Conservation (phyloP, 1,140 invertebrate species). For the Coptotermes formosanus region DNA sequence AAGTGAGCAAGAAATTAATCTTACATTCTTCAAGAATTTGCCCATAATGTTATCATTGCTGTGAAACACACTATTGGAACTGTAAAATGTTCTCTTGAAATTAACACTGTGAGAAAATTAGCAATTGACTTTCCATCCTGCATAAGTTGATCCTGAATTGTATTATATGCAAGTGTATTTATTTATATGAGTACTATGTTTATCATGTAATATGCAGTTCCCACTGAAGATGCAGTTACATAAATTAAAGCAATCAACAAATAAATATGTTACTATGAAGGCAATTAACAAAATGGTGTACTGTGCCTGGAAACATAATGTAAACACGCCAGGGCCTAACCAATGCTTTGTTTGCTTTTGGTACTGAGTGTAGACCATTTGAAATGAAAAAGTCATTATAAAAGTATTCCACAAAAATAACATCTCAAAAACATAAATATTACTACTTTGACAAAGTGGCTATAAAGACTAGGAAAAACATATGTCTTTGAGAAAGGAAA, state of each 20-base stretch:
- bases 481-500: too few species aligned
- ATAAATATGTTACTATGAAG: neutral
- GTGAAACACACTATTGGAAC: too few species aligned
- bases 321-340: neutral
- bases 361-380: neutral
- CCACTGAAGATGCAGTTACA: neutral
- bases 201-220: neutral
- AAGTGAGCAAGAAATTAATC: too few species aligned
- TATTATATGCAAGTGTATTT: neutral
- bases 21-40: too few species aligned
- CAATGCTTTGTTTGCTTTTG: neutral
- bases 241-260: neutral
- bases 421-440: too few species aligned
- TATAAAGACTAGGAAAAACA: too few species aligned
- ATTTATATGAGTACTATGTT: neutral
- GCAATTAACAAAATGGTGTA: neutral
- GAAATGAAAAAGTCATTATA: neutral
- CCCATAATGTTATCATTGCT: too few species aligned
- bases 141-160: neutral
- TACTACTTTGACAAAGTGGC: too few species aligned
- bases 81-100: too few species aligned
- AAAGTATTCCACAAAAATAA: neutral
- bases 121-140: neutral
- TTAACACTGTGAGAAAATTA: too few species aligned
- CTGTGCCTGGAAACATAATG: neutral